phyloP scores from a whole-genome alignment of 2,113 vertebrate species.

The Sturnus vulgaris region DNA sequence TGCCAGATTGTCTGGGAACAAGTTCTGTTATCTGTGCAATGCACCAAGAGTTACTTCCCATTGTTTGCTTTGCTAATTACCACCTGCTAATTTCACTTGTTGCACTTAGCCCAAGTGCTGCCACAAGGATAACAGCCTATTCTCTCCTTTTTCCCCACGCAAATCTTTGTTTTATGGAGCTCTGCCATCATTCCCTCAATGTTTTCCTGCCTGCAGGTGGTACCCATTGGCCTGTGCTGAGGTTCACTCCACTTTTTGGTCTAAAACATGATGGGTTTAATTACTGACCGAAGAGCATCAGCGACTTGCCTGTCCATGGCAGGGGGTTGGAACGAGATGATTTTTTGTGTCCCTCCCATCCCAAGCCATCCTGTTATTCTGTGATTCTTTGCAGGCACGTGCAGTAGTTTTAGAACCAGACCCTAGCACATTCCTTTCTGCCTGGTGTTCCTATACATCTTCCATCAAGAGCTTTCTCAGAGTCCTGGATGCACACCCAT shows the following conservation, averaged over 20 bases:
- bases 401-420: background rate
- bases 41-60: background rate
- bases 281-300: background rate
- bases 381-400: accelerated
- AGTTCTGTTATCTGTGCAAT: background rate
- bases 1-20: background rate
- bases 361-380: accelerated
- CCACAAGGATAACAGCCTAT: background rate
- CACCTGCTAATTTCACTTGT: background rate
- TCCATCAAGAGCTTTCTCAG: background rate
- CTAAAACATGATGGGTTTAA: background rate
- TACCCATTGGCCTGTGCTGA: accelerated
- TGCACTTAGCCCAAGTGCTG: background rate
- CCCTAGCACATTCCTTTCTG: accelerated
- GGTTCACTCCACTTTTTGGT: background rate
- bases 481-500: background rate
- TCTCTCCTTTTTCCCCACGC: accelerated
- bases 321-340: accelerated
- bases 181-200: background rate
- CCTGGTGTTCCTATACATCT: background rate
- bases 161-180: background rate
- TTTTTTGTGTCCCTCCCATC: background rate
- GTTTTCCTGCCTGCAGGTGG: background rate
- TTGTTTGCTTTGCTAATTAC: background rate
- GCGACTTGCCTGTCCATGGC: background rate